Evolutionary conservation across 2,113 vertebrate species (phyloP).

Genomic region (Perca schrenkii): DNA sequence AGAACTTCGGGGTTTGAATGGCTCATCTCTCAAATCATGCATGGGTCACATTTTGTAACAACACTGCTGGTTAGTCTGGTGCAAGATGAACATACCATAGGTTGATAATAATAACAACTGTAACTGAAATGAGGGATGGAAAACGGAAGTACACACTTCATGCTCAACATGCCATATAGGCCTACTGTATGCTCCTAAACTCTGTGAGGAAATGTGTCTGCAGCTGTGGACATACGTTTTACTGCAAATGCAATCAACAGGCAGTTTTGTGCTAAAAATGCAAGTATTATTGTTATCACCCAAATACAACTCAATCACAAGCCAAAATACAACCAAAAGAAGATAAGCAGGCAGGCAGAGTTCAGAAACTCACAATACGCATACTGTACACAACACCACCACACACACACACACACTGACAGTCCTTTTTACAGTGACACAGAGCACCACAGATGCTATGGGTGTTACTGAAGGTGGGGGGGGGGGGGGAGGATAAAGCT

Average conservation of each 20-base stretch:
- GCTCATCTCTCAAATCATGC: constrained; percentile 78
- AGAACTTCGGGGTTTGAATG: constrained; percentile 88
- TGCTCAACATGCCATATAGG: constrained; percentile 69
- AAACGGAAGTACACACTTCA: constrained; percentile 49
- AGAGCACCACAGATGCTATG: constrained; percentile 39
- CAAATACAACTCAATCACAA: constrained; percentile 46
- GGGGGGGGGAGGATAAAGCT: not conserved
- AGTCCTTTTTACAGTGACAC: constrained; percentile 3
- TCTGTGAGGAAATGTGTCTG: not conserved
- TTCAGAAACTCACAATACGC: constrained; percentile 25
- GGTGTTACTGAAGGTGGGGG: constrained; percentile 15
- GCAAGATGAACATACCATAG: constrained; percentile 62
- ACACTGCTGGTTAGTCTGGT: constrained; percentile 80
- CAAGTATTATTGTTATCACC: not conserved
- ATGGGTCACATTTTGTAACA: constrained; percentile 72
- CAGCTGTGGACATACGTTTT: not conserved
- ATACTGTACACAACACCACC: constrained; percentile 46
- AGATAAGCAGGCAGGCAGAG: constrained; percentile 47
- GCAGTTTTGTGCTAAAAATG: constrained; percentile 11
- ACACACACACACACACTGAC: constrained; percentile 20
- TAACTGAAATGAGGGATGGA: constrained; percentile 57
- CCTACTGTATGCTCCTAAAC: constrained; percentile 22
- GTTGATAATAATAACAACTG: constrained; percentile 31
- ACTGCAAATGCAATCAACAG: constrained; percentile 21
- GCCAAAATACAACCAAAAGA: constrained; percentile 27